Conservation (phyloP, 2,888 invertebrate genomes). For the Proisotoma minuta region DNA sequence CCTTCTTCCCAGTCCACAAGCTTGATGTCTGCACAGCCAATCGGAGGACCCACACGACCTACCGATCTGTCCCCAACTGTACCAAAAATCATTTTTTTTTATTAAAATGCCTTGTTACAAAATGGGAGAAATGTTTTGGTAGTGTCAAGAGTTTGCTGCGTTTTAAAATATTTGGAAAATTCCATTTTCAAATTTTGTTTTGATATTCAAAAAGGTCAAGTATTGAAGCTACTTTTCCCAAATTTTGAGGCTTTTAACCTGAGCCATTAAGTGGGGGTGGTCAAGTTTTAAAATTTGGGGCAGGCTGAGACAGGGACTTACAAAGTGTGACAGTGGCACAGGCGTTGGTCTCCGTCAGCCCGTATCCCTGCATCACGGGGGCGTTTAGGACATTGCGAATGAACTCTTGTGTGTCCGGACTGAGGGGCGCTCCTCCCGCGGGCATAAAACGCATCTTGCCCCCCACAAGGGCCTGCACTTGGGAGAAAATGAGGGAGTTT, state of each 20-base stretch:
- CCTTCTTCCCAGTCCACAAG: constrained; percentile 92
- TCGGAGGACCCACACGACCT: constrained; percentile 85
- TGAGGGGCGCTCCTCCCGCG: constrained; percentile 89
- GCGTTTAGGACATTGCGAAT: constrained; percentile 85
- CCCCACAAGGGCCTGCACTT: constrained; percentile 71
- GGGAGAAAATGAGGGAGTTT: constrained; percentile 56
- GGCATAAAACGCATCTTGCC: constrained; percentile 82
- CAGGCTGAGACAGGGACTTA: background rate
- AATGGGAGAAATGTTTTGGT: too few species aligned
- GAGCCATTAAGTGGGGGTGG: too few species aligned
- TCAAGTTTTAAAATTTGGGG: too few species aligned
- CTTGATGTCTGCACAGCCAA: constrained; percentile 74
- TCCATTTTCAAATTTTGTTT: too few species aligned
- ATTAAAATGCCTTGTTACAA: too few species aligned
- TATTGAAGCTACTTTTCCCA: too few species aligned
- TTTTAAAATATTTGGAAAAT: too few species aligned
- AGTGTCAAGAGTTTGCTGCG: too few species aligned
- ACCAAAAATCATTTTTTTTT: too few species aligned
- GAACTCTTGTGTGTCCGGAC: constrained; percentile 90
- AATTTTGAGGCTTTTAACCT: too few species aligned
- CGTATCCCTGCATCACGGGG: constrained; percentile 87
- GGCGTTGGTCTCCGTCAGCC: constrained; percentile 93
- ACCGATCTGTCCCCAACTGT: constrained; percentile 60
- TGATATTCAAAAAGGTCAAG: too few species aligned
- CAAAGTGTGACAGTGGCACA: constrained; percentile 58